These are phyloP conservation scores for Galerucella calmariensis DNA, from an alignment of 2,888 invertebrate genomes.

Conservation along the genomic window DNA sequence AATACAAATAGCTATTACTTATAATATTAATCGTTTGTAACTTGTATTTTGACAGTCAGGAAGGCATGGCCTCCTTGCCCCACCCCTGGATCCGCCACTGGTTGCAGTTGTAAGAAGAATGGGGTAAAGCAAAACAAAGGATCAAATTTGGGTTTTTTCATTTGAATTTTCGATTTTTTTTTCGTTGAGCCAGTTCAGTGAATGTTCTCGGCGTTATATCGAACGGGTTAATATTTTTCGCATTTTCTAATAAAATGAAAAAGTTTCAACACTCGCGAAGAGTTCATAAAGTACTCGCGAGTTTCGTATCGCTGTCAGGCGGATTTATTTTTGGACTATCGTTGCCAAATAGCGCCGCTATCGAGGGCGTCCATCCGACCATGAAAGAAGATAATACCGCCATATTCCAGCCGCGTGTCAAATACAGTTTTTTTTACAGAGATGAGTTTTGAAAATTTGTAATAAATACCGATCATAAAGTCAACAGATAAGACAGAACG, in stretches of 20 bases:
- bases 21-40: too few species aligned
- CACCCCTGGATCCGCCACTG: too few species aligned
- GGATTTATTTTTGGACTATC: slow-evolving; percentile 4
- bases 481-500: too few species aligned
- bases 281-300: not conserved
- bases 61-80: too few species aligned
- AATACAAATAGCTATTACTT: too few species aligned
- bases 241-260: slow-evolving; percentile 3
- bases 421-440: not conserved
- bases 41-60: too few species aligned
- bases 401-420: slow-evolving; percentile 35
- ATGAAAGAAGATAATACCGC: slow-evolving; percentile 51
- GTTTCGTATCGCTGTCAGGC: slow-evolving; percentile 1
- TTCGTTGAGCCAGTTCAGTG: not conserved
- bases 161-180: too few species aligned
- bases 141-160: not conserved
- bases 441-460: not conserved
- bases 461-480: not conserved
- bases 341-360: slow-evolving; percentile 26
- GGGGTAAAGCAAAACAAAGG: too few species aligned
- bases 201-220: not conserved
- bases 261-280: slow-evolving; percentile 11
- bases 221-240: slow-evolving; percentile 1
- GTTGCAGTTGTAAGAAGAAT: too few species aligned
- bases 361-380: slow-evolving; percentile 46